Evolutionary conservation across 2,888 invertebrate species (phyloP).

Genomic region (Eurois occulta): DNA sequence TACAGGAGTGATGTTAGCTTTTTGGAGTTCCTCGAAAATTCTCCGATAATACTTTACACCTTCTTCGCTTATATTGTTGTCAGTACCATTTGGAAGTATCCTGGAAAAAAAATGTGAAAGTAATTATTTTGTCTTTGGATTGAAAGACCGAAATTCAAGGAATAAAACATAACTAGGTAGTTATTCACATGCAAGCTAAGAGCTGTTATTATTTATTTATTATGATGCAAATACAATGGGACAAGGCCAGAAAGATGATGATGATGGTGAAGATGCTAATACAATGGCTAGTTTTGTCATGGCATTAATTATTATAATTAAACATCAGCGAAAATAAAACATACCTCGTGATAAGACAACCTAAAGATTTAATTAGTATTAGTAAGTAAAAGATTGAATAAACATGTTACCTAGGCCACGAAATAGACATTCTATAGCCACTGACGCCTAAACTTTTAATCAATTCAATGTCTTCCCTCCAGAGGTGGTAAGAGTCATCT

Average conservation of each 20-base stretch:
- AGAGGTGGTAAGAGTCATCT: constrained; percentile 93
- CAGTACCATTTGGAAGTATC: constrained; percentile 93
- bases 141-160: neutral
- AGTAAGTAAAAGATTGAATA: neutral
- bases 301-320: neutral
- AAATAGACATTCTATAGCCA: constrained; percentile 27
- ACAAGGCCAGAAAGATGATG: no score
- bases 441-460: constrained; percentile 10
- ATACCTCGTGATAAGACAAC: neutral
- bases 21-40: constrained; percentile 92
- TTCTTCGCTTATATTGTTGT: constrained; percentile 91
- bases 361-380: neutral
- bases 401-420: constrained; percentile 21
- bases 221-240: neutral
- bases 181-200: neutral
- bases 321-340: neutral
- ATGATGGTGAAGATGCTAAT: neutral
- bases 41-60: constrained; percentile 94
- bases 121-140: constrained; percentile 27
- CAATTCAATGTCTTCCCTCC: constrained; percentile 78
- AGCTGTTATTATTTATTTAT: neutral
- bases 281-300: neutral
- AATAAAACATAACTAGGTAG: neutral
- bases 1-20: constrained; percentile 92
- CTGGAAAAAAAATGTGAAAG: constrained; percentile 75